These are phyloP conservation scores for Graphium colonna DNA, from an alignment of 2,888 invertebrate species.

Conservation along the genomic window DNA sequence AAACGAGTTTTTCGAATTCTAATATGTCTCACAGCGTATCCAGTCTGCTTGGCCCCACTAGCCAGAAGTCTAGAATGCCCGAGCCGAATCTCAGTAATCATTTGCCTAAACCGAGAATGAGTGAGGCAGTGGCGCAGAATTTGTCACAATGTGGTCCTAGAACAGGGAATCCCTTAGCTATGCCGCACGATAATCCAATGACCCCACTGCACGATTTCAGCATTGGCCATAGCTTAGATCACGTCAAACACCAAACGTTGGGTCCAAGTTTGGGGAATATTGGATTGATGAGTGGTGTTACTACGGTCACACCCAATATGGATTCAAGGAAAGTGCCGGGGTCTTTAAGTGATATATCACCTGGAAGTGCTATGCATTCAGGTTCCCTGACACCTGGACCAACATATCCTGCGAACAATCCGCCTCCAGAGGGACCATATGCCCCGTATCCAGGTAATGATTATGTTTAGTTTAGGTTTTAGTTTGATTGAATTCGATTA, in stretches of 20 bases:
- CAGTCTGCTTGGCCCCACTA: constrained; percentile 53
- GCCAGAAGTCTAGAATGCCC: constrained; percentile 37
- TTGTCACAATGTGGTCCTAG: constrained; percentile 20
- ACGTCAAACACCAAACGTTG: constrained; percentile 14
- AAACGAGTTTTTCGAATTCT: constrained; percentile 33
- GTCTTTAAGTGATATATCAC: constrained; percentile 28
- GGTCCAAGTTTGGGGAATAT: constrained; percentile 12
- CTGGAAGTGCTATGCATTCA: constrained; percentile 36
- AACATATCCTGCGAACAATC: constrained; percentile 43
- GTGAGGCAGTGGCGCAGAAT: constrained; percentile 19
- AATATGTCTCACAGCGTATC: constrained; percentile 71
- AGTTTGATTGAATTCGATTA: not conserved
- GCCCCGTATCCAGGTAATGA: constrained; percentile 66
- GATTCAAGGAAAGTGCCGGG: constrained; percentile 37
- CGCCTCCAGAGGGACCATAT: constrained; percentile 57
- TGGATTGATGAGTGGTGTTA: constrained; percentile 24
- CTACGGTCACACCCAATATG: constrained; percentile 37
- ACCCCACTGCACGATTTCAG: constrained; percentile 22
- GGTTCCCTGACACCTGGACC: constrained; percentile 42
- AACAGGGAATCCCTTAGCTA: constrained; percentile 21
- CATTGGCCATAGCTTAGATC: constrained; percentile 16
- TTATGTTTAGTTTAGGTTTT: not conserved
- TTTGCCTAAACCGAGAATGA: constrained; percentile 20
- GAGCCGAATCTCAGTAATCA: constrained; percentile 30
- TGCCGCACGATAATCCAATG: constrained; percentile 27